phyloP scores from a whole-genome alignment of 2,797 vertebrate genomes.

The Gallirallus australis region DNA sequence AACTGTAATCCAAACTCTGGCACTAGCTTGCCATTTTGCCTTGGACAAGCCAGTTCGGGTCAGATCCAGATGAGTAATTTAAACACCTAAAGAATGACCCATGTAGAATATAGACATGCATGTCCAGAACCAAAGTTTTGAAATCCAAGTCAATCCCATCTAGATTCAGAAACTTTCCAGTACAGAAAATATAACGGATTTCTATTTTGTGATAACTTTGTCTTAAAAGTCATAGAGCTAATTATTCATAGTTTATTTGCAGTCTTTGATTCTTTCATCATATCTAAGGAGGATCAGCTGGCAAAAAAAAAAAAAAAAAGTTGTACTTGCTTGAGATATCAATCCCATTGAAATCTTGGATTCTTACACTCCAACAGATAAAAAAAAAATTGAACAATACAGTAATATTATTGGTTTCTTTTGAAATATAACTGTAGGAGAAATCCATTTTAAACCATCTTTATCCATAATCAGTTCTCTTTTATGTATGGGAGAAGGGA shows the following conservation, averaged over 20 bases:
- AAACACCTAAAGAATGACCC: background rate
- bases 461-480: background rate
- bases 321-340: background rate
- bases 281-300: background rate
- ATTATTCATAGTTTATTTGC: background rate
- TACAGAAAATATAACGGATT: background rate
- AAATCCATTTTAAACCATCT: background rate
- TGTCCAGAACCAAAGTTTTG: background rate
- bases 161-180: background rate
- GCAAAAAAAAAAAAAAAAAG: background rate
- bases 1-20: slow-evolving; percentile 46
- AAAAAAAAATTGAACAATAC: background rate
- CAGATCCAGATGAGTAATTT: background rate
- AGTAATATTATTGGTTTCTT: background rate
- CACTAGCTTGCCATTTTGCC: slow-evolving; percentile 32
- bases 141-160: background rate
- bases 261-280: background rate
- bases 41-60: background rate
- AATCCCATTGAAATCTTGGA: background rate
- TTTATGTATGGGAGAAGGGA: background rate
- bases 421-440: background rate
- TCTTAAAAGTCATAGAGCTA: background rate
- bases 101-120: background rate
- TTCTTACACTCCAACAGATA: background rate
- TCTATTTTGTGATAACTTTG: background rate